These are phyloP conservation scores for Pissodes strobi DNA, from an alignment of 1,140 invertebrate species.

Conservation along the genomic window DNA sequence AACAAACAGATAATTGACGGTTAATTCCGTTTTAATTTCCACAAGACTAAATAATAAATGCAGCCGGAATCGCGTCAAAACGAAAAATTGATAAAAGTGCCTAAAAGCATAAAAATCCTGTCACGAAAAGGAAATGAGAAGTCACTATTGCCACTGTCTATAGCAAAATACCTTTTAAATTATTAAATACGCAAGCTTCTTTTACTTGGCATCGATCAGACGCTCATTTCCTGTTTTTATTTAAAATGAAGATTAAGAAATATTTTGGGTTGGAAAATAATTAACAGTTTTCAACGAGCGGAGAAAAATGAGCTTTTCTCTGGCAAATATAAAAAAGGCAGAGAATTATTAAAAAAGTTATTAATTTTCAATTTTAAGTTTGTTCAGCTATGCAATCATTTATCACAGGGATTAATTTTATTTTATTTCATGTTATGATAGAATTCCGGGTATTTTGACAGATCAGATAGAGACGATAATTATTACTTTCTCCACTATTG, in stretches of 20 bases:
- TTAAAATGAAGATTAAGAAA: constrained; percentile 9
- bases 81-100: constrained; percentile 39
- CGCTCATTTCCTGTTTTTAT: constrained; percentile 25
- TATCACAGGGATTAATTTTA: no score
- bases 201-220: constrained; percentile 19
- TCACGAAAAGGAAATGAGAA: constrained; percentile 37
- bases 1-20: constrained; percentile 25
- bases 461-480: no score
- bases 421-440: no score
- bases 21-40: constrained; percentile 38
- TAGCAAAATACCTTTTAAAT: constrained; percentile 31
- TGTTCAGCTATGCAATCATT: no score
- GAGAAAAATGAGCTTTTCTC: no score
- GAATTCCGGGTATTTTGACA: no score
- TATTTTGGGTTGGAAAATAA: no score
- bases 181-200: constrained; percentile 22
- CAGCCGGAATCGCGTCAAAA: constrained; percentile 25
- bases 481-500: no score
- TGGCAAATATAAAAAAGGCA: no score
- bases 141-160: constrained; percentile 33
- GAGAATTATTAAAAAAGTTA: no score
- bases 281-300: no score
- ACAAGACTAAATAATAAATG: constrained; percentile 40
- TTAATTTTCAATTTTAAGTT: no score
- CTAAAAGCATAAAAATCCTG: constrained; percentile 36